Evolutionary conservation across 2,888 invertebrate genomes (phyloP), one percentile per base, ranked within the genome.

Genomic region (Microctonus brassicae): DNA sequence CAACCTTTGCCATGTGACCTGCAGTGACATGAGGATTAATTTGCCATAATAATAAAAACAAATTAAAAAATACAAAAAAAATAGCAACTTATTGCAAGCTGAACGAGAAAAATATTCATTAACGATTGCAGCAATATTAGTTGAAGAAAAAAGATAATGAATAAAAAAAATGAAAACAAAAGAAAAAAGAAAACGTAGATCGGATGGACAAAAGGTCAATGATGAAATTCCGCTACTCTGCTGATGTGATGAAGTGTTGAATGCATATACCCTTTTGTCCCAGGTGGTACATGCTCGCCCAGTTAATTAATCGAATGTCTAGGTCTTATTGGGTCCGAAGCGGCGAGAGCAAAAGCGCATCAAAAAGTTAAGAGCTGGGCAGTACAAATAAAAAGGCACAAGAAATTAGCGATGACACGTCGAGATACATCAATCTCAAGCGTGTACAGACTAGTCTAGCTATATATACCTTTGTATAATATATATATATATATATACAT

Each of bases 351-450:
- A 77, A 79, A 77, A 79, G 78, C 76, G 62, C 57, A 73, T 72
- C 73, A 71, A 72, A 73, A 76, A 75, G 73, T 73, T 69, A 77
- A 75, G 77, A 73, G 76, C 76, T 73, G 72, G 69, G n/a, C n/a
- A 70, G 66, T 68, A 71, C 60, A 64, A 68, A 62, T 74, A 66
- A 60, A 64, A 69, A 61, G 75, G 66, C 53, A 62, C 70, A 70
- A 68, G 74, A 76, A 73, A 39, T 86, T 84, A 83, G 82, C 79
- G 81, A 85, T 84, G 85, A 86, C 85, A 84, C 81, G 81, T 75
- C 76, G 77, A n/a, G n/a, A n/a, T 81, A 77, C 84, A 85, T 85
- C 84, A 83, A 85, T 85, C 85, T 84, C 85, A 69, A 57, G 55
- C 60, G 69, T 58, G 66, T 29, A 29, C 3, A 7, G 29, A 3